Evolutionary conservation across 1,140 invertebrate genomes (phyloP), one percentile per base, ranked within the genome.

Genomic region (Aradophagus sp.): DNA sequence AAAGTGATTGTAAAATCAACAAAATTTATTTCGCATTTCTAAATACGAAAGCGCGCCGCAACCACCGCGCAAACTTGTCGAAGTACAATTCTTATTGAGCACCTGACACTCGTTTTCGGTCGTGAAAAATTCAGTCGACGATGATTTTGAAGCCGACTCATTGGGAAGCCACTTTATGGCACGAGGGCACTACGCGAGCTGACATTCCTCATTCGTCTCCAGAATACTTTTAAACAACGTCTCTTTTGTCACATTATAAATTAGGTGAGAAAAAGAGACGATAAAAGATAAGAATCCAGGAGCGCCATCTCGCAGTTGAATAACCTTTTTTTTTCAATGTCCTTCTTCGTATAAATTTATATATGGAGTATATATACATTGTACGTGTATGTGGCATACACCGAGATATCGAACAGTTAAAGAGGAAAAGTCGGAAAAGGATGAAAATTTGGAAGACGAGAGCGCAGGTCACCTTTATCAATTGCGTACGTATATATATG

Each of bases 321-420:
- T n/a, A n/a, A n/a, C n/a, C 6, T 8, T n/a, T 16, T 42, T 50
- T 38, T 50, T 66, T 66, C 44, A 45, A 44, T 66, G 52, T 66
- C 42, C 39, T 66, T 66, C 31, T 56, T 50, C 45, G 35, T 56
- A 66, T 66, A 44, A 50, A 56, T 66, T 53, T 52, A 66, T 66
- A 66, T 56, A 66, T 66, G 35, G 10, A 61, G n/a, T 53, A 59
- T 48, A 48, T 65, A 61, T 55, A 58, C 45, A 42, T 69, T 69
- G 15, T 59, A 58, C 81, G 79, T 80, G 79, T 79, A 80, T 83
- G 77, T 79, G 78, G n/a, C 79, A 77, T 80, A 72, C 79, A 81
- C 73, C 41, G 75, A 76, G 69, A 59, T 81, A 76, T 78, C 75
- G 80, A 74, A 79, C 62, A 44, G 41, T 63, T 56, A 41, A 32